These are phyloP conservation scores for Galago senegalensis DNA, from an alignment of 2,797 vertebrate genomes.

Conservation along the genomic window DNA sequence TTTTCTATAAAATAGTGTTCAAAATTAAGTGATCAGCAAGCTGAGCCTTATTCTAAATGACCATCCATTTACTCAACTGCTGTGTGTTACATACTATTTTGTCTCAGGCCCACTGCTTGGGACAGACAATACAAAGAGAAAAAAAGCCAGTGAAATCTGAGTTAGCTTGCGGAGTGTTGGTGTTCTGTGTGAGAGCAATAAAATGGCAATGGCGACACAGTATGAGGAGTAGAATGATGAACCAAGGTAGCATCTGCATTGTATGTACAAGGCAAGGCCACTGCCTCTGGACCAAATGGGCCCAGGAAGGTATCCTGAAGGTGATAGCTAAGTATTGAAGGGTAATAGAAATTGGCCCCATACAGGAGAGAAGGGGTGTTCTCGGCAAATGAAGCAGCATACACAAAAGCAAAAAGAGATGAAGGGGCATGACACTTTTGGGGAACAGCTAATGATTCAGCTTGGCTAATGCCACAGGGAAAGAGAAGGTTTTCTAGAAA, in stretches of 20 bases:
- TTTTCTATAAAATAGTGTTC: neutral
- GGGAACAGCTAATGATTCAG: neutral
- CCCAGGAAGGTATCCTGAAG: neutral
- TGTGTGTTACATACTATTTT: neutral
- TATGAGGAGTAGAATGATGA: neutral
- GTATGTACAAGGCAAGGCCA: neutral
- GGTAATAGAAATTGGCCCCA: neutral
- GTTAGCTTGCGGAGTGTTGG: neutral
- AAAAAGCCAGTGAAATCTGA: neutral
- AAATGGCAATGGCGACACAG: neutral
- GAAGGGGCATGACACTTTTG: neutral
- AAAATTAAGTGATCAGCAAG: neutral
- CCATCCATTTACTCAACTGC: neutral
- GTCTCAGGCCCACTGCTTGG: neutral
- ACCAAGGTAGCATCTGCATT: neutral
- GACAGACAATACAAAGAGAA: neutral
- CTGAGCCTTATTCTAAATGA: neutral
- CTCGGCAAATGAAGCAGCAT: neutral
- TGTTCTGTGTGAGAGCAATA: fast-evolving
- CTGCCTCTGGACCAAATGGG: neutral
- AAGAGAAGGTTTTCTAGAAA: neutral
- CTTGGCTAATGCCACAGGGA: neutral
- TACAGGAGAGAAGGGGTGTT: neutral
- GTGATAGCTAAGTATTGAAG: neutral
- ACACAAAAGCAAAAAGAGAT: neutral